Evolutionary conservation across 2,797 vertebrate genomes (phyloP).

Genomic region (Choloepus didactylus): DNA sequence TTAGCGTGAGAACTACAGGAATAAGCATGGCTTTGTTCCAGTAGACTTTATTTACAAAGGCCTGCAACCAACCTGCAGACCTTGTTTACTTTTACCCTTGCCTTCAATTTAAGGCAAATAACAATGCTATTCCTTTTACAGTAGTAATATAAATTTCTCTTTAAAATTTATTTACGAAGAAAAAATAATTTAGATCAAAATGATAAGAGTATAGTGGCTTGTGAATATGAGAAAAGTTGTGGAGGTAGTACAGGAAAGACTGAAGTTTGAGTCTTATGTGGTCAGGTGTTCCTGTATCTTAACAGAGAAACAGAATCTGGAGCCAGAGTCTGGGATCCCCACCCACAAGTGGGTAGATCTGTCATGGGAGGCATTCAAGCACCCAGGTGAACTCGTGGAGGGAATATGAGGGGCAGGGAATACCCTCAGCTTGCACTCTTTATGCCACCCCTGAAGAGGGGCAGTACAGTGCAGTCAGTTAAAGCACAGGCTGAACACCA

Average conservation of each 20-base stretch:
- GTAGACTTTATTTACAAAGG: constrained; percentile 29
- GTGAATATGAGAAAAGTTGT: not conserved
- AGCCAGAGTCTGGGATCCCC: no score
- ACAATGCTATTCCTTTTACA: not conserved
- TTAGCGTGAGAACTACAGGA: not conserved
- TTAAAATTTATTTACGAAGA: not conserved
- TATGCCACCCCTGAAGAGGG: fast-evolving
- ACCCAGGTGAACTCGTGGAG: not conserved
- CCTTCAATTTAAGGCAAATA: not conserved
- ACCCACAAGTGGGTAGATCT: no score
- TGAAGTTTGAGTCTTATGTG: not conserved
- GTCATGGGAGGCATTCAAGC: not conserved
- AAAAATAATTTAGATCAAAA: not conserved
- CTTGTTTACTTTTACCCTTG: not conserved
- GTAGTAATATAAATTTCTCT: not conserved
- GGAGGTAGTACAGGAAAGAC: not conserved
- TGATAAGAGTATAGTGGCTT: not conserved
- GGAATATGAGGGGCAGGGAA: not conserved
- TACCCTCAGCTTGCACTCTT: fast-evolving
- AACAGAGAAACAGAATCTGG: not conserved
- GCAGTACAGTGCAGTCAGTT: fast-evolving
- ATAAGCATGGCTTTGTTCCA: not conserved
- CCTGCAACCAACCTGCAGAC: not conserved
- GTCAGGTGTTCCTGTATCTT: not conserved
- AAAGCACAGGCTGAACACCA: not conserved